Conservation (phyloP, 2,888 invertebrate species). For the Calliopum simillimum region DNA sequence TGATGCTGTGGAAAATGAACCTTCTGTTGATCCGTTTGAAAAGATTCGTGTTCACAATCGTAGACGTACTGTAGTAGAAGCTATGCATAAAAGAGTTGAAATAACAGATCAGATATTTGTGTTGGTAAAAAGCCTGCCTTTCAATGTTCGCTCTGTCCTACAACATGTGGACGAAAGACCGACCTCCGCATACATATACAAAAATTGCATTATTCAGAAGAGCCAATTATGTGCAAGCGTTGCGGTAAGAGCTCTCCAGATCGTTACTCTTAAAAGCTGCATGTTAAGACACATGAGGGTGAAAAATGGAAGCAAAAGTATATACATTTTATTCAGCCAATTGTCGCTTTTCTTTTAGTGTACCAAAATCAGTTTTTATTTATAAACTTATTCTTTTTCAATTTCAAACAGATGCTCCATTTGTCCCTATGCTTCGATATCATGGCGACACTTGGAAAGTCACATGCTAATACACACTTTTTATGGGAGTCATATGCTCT, state of each 20-base stretch:
- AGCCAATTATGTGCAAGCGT: conserved; percentile 90
- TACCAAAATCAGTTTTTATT: not conserved
- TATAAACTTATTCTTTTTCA: not conserved
- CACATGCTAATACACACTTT: conserved; percentile 97
- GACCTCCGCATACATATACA: conserved; percentile 96
- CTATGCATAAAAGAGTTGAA: not conserved
- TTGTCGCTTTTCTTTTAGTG: not conserved
- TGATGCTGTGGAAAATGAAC: conserved; percentile 54
- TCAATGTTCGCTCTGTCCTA: conserved; percentile 94
- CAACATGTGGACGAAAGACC: conserved; percentile 96
- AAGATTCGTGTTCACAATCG: conserved; percentile 56
- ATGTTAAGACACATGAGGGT: conserved; percentile 91
- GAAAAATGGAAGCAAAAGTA: conserved; percentile 83
- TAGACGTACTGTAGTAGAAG: not conserved
- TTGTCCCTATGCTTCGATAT: conserved; percentile 94
- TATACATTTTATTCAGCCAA: no score
- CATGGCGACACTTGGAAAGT: conserved; percentile 90
- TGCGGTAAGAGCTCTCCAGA: conserved; percentile 95
- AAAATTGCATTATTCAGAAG: conserved; percentile 93
- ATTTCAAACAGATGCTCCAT: conserved; percentile 81
- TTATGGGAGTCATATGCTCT: no score
- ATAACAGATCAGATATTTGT: conserved; percentile 62
- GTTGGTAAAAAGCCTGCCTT: conserved; percentile 90
- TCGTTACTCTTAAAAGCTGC: conserved; percentile 83
- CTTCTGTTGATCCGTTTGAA: conserved; percentile 56